phyloP scores from a whole-genome alignment of 2,888 invertebrate genomes.

The Leptothorax acervorum region DNA sequence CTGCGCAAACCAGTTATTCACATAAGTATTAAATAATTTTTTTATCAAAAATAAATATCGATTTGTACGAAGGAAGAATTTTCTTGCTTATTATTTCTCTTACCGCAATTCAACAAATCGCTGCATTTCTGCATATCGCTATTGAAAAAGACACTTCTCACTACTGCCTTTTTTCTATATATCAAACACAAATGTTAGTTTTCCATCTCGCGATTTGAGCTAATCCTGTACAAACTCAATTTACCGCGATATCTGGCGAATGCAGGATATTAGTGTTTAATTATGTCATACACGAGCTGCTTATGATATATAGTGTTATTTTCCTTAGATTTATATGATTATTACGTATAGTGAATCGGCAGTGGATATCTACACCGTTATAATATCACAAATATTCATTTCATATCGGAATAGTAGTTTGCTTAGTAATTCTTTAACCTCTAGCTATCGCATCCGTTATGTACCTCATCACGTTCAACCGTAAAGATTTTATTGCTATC shows the following conservation, averaged over 20 bases:
- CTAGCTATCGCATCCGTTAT: neutral
- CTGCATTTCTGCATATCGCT: neutral
- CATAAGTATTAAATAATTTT: neutral
- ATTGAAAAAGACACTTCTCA: neutral
- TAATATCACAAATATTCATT: conserved; percentile 1
- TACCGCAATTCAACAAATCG: neutral
- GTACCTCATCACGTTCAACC: neutral
- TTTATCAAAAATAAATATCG: neutral
- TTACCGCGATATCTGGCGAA: conserved; percentile 23
- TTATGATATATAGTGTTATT: neutral
- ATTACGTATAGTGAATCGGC: neutral
- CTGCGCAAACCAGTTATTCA: neutral
- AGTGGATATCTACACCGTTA: neutral
- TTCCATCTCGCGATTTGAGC: conserved; percentile 33
- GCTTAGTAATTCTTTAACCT: neutral
- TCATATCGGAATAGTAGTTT: neutral
- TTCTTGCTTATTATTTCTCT: neutral
- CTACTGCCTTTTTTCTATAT: neutral
- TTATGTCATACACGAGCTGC: conserved; percentile 5
- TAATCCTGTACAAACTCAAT: conserved; percentile 19
- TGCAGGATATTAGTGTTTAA: conserved; percentile 23
- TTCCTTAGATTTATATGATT: conserved; percentile 40
- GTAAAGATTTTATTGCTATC: conserved; percentile 29
- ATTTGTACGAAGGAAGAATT: neutral
- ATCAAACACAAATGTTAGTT: conserved; percentile 21